These are phyloP conservation scores for Saturnia japonica DNA, from an alignment of 2,888 invertebrate genomes.

Conservation along the genomic window DNA sequence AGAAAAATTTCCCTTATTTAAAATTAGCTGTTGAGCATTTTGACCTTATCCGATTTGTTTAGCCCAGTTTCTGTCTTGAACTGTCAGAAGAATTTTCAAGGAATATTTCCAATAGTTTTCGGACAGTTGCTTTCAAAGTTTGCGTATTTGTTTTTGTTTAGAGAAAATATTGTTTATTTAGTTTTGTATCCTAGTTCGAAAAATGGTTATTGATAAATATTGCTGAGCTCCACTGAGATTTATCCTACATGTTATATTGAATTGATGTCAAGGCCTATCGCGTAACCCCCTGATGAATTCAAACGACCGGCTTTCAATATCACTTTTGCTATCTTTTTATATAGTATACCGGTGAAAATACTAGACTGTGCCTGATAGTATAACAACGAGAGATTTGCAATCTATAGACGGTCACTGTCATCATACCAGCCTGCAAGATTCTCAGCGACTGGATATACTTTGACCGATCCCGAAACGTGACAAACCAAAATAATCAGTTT, in stretches of 20 bases:
- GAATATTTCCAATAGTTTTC: not conserved
- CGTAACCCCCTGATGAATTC: not conserved
- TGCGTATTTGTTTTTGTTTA: not conserved
- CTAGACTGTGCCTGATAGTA: no score
- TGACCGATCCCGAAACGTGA: no score
- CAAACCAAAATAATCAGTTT: no score
- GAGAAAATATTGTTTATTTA: not conserved
- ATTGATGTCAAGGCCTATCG: not conserved
- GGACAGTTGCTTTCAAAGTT: not conserved
- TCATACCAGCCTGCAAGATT: no score
- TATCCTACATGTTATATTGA: not conserved
- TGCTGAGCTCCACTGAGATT: not conserved
- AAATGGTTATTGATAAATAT: not conserved
- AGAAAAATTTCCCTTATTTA: conserved; percentile 6
- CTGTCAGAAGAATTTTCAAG: conserved; percentile 11
- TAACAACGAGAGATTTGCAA: no score
- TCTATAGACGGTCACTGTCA: no score
- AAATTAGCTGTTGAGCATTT: conserved; percentile 8
- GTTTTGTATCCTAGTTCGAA: not conserved
- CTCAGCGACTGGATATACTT: no score
- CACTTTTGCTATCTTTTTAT: no score
- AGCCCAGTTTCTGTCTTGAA: not conserved
- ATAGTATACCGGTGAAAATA: no score
- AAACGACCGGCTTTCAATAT: not conserved
- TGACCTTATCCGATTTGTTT: conserved; percentile 7